phyloP scores from a whole-genome alignment of 2,797 vertebrate species.

The Pangasius mekongensis region DNA sequence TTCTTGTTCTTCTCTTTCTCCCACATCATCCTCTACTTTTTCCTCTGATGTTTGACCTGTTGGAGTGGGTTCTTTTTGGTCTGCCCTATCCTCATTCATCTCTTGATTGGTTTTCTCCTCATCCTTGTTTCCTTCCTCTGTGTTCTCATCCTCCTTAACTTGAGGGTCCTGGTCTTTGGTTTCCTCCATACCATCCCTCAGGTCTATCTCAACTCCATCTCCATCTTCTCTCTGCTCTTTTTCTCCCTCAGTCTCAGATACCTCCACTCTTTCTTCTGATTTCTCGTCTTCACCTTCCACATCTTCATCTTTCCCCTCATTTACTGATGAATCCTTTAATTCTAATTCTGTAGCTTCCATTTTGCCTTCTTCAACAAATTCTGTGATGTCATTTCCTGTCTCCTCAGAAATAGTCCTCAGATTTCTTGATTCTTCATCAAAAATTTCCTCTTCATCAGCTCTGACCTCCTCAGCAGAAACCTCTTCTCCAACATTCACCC shows the following conservation, averaged over 20 bases:
- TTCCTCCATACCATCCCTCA: neutral
- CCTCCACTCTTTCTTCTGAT: neutral
- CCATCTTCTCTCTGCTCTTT: slow-evolving; percentile 12
- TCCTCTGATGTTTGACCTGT: neutral
- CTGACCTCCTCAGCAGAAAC: slow-evolving; percentile 3
- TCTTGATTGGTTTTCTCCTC: slow-evolving; percentile 16
- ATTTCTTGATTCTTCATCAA: slow-evolving; percentile 26
- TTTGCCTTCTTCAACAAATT: slow-evolving; percentile 34
- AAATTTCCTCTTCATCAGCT: slow-evolving; percentile 39
- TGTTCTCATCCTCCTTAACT: slow-evolving; percentile 33
- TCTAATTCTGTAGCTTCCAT: slow-evolving; percentile 15
- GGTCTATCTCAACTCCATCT: neutral
- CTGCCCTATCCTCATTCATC: slow-evolving; percentile 18
- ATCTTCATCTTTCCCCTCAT: slow-evolving; percentile 24
- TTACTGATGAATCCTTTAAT: neutral
- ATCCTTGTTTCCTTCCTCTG: neutral
- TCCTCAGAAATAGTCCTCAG: slow-evolving; percentile 19
- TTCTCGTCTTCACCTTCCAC: slow-evolving; percentile 26
- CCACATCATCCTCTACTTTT: slow-evolving; percentile 45
- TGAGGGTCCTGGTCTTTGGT: neutral
- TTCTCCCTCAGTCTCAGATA: neutral
- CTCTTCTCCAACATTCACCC: neutral
- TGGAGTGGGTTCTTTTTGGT: slow-evolving; percentile 7
- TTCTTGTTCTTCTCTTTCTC: slow-evolving; percentile 59
- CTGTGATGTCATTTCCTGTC: slow-evolving; percentile 9